Base-by-base conservation (phyloP, 1,140 invertebrate species). In the Sesamia nonagrioides region DNA sequence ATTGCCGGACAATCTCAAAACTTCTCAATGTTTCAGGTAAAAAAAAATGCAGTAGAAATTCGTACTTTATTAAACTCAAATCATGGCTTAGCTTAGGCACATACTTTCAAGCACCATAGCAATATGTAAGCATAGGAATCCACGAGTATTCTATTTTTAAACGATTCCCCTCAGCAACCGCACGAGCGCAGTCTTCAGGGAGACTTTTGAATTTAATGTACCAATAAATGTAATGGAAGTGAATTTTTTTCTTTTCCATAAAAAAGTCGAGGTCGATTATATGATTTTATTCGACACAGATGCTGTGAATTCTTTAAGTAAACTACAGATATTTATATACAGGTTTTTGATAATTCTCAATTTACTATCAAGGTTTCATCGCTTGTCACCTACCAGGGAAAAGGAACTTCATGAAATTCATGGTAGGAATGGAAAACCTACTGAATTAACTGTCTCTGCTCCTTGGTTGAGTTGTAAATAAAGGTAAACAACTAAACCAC, bases 201-300 rank as follows among this genome's bases (percentile, higher is more conserved):
- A 79, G 78, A 81, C 69, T 80, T 84, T 83, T 80, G 78, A 81
- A 84, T 88, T 86, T 88, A 88, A 89, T 86, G 86, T 78, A 86
- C 88, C 82, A 61, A 45, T 71, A 80, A 71, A 50, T 78, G 76
- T 33, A 60, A 48, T 73, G 68, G 58, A 81, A 48, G 35, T 63
- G 7, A 17, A 1, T 50, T 27, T 21, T 21, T 0, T 27, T 58
- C 15, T 58, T 56, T 58, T 58, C 5, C 2, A 33, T 33, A 6
- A 33, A 13, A 6, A 58, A 58, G 27, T 33, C 27, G 18, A 33
- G 18, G 45, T 18, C 0, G 0, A 21, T 52, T 52, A 0, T n/a
- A 4, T 50, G 15, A 4, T 50, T 13, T 15, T 50, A 50, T 50
- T 6, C n/a, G n/a, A 27, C 1, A 27, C 27, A 27, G 27, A 27